Conservation (phyloP, 2,888 invertebrate genomes). For the Schizaphis graminum region DNA sequence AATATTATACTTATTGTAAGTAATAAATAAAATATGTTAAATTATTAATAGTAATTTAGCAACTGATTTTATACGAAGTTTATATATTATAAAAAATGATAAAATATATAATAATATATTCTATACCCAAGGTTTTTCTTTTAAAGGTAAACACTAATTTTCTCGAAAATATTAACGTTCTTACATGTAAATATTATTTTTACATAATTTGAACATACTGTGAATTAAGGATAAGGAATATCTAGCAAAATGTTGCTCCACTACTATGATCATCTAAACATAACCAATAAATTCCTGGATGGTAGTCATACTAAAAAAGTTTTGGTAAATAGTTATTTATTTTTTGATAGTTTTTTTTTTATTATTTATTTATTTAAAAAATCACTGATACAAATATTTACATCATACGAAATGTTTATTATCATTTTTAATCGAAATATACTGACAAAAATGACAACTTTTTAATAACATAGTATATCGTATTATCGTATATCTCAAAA, state of each 20-base stretch:
- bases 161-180: background rate
- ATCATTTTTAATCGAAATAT: too few species aligned
- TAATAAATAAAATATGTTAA: background rate
- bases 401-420: too few species aligned
- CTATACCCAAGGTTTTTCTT: background rate
- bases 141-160: background rate
- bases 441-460: too few species aligned
- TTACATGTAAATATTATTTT: background rate
- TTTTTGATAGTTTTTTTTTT: too few species aligned
- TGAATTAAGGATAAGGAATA: too few species aligned
- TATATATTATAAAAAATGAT: background rate
- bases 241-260: too few species aligned
- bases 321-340: too few species aligned
- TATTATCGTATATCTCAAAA: too few species aligned
- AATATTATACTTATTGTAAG: background rate
- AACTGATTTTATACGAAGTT: background rate
- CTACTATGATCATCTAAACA: background rate
- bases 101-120: background rate
- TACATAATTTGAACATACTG: background rate
- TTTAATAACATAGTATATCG: too few species aligned
- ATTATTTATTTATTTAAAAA: too few species aligned
- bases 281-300: background rate
- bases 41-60: background rate
- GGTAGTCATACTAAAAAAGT: too few species aligned
- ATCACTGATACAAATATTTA: too few species aligned